Conservation (phyloP, 2,888 invertebrate genomes). For the Drosophila anomalata region DNA sequence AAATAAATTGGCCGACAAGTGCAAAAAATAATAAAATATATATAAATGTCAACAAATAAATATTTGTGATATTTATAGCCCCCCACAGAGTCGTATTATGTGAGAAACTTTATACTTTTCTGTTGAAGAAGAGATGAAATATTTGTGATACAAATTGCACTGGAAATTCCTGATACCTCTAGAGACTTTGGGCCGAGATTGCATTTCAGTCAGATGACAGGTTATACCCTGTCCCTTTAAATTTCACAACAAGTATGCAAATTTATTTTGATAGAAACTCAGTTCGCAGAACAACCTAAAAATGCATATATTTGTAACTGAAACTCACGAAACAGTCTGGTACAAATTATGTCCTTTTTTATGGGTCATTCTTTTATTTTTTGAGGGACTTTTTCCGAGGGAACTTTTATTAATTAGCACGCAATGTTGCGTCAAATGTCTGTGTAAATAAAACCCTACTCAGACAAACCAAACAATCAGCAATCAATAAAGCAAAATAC, state of each 20-base stretch:
- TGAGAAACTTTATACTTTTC: slow-evolving; percentile 14
- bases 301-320: slow-evolving; percentile 13
- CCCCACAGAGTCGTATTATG: slow-evolving; percentile 15
- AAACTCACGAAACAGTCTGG: not conserved
- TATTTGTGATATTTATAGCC: slow-evolving; percentile 25
- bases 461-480: not conserved
- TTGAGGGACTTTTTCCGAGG: not conserved
- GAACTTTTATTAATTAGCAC: slow-evolving; percentile 14
- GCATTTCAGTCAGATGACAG: slow-evolving; percentile 38
- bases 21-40: slow-evolving; percentile 27
- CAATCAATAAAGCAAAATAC: slow-evolving; percentile 4
- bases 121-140: slow-evolving; percentile 11
- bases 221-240: slow-evolving; percentile 19
- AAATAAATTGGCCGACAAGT: slow-evolving; percentile 47
- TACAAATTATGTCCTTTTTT: not conserved
- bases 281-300: slow-evolving; percentile 1
- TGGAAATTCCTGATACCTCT: slow-evolving; percentile 2
- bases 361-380: not conserved
- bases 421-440: slow-evolving; percentile 10
- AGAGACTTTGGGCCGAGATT: slow-evolving; percentile 34
- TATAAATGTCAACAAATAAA: slow-evolving; percentile 38
- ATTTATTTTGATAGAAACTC: slow-evolving; percentile 4
- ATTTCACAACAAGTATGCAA: slow-evolving; percentile 24
- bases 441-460: slow-evolving; percentile 24
- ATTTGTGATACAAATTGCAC: slow-evolving; percentile 18